Base-by-base conservation (phyloP, 2,797 vertebrate genomes). In the Coranthus polyacanthus region DNA sequence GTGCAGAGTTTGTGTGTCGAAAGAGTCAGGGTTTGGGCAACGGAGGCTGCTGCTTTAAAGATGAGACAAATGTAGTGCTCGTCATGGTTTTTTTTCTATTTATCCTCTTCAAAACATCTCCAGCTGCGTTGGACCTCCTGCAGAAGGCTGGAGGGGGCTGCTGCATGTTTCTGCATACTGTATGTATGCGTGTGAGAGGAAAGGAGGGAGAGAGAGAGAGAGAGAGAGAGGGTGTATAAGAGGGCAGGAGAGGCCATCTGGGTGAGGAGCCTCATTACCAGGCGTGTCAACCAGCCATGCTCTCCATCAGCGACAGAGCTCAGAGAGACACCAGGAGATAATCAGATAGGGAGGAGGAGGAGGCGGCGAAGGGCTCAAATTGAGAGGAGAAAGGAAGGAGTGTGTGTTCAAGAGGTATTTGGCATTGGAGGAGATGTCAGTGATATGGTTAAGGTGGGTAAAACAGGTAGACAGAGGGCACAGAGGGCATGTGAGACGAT, bases 201-300 rank as follows among this genome's bases (percentile, higher is more conserved):
- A 46, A 13, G n/a, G n/a, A n/a, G n/a, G n/a, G n/a, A n/a, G n/a
- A n/a, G n/a, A n/a, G 58, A 13, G 45, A 16, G 59, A 47, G 42
- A 43, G 51, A 17, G 42, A 29, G 38, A 70, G 52, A 64, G 83
- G 37, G 66, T 76, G 75, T 55, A 15, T 58, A 68, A 53, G 54
- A 69, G 79, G 79, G 80, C 39, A 50, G 60, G 68, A 82, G 79
- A 89, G 84, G 87, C 84, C 89, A 90, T 89, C 88, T 87, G 87
- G 79, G 77, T 85, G 78, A 82, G 82, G 79, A 86, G 82, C 81
- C 88, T 92, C 90, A 92, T 92, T 91, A 92, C 84, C 72, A 81
- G 81, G 60, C 53, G 57, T 90, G 90, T 91, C 88, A 90, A 84
- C 79, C 85, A 84, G 85, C 68, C 86, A 56, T 88, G 85, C 78